phyloP scores from a whole-genome alignment of 2,113 vertebrate genomes.

The Rostratula benghalensis region DNA sequence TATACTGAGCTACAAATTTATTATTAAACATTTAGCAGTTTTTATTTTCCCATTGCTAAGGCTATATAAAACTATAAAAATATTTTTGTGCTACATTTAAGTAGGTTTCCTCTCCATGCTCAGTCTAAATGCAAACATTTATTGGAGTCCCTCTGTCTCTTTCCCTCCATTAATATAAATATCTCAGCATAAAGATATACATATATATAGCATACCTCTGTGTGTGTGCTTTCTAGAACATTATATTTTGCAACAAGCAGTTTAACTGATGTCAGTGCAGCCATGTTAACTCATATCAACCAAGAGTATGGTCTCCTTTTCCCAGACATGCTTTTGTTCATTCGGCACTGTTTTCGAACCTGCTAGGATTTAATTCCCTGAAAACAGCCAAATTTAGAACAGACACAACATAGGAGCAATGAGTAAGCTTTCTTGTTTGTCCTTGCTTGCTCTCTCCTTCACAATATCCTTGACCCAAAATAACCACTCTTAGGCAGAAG shows the following conservation, averaged over 20 bases:
- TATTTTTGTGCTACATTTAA: neutral
- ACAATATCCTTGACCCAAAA: conserved; percentile 57
- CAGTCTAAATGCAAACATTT: neutral
- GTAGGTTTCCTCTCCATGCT: neutral
- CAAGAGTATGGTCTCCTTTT: neutral
- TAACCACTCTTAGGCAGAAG: neutral
- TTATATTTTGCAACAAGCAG: neutral
- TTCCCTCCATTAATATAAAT: neutral
- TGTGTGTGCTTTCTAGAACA: neutral
- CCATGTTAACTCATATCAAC: neutral
- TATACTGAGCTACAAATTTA: neutral
- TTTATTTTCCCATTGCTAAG: neutral
- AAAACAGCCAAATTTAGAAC: conserved; percentile 43
- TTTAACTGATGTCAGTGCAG: neutral
- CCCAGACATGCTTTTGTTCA: neutral
- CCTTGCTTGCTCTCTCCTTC: conserved; percentile 48
- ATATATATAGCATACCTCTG: neutral
- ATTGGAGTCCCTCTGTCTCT: neutral
- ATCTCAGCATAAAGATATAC: neutral
- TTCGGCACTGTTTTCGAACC: conserved; percentile 15
- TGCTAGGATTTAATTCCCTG: conserved; percentile 15
- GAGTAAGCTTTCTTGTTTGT: conserved; percentile 44
- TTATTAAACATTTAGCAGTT: neutral
- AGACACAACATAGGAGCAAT: neutral
- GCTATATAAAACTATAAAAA: neutral